Evolutionary conservation across 2,797 vertebrate species (phyloP).

Genomic region (Brachyrhaphis roseni): DNA sequence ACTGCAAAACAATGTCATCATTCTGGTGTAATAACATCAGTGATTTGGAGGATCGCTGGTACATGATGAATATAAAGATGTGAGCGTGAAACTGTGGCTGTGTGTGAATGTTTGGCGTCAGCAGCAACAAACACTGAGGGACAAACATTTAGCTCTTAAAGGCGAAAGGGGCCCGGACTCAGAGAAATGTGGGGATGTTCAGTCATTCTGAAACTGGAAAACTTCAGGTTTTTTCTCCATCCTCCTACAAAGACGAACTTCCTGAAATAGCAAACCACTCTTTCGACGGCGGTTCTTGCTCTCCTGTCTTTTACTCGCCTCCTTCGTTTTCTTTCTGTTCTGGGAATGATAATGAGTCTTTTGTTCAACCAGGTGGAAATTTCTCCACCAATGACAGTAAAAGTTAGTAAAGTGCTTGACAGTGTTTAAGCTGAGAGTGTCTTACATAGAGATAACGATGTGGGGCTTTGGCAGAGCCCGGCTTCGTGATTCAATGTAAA

Average conservation of each 20-base stretch:
- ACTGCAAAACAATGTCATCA: background rate
- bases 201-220: background rate
- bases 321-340: background rate
- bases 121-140: background rate
- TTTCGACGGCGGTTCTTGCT: background rate
- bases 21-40: background rate
- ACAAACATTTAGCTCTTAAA: background rate
- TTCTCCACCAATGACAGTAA: conserved; percentile 9
- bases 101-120: background rate
- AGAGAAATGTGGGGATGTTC: background rate
- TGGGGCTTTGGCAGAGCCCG: background rate
- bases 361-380: conserved; percentile 24
- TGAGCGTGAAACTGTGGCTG: too few species aligned
- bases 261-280: background rate
- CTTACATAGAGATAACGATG: background rate
- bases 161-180: background rate
- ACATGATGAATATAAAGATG: background rate
- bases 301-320: background rate
- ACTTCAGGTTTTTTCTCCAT: background rate
- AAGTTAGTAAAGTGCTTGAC: conserved; percentile 8
- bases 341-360: conserved; percentile 3
- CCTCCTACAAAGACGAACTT: background rate
- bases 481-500: background rate
- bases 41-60: background rate
- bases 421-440: background rate